Percentiles rank a stretch among this genome's conserved stretches.
Conservation (phyloP, 2,797 vertebrate species). For the Zonotrichia albicollis region DNA sequence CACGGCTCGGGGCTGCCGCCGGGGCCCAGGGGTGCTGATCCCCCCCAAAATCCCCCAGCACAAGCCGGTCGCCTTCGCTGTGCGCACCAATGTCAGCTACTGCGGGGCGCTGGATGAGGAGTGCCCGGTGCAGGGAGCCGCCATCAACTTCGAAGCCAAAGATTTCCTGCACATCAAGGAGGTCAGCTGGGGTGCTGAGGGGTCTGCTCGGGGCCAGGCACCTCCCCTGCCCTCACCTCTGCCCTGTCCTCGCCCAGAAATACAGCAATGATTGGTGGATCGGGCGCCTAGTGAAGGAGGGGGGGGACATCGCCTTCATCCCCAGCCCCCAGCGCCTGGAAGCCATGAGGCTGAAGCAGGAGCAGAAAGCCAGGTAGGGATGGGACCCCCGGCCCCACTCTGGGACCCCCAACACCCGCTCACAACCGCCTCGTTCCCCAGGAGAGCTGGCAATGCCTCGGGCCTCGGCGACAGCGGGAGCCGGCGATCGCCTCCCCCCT, state of each 20-base stretch:
- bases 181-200: slow-evolving; percentile 72
- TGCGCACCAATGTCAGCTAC: slow-evolving; percentile 97
- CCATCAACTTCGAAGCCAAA: slow-evolving; percentile 98
- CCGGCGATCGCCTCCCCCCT: slow-evolving; percentile 93
- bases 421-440: slow-evolving; percentile 62
- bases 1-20: fast-evolving
- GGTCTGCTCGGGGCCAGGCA: background rate
- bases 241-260: slow-evolving; percentile 74
- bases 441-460: slow-evolving; percentile 89
- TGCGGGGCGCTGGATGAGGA: slow-evolving; percentile 94
- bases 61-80: slow-evolving; percentile 95
- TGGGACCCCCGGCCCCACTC: background rate
- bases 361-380: slow-evolving; percentile 90
- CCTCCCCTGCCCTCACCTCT: background rate
- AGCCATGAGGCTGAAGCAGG: slow-evolving; percentile 93
- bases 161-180: slow-evolving; percentile 99
- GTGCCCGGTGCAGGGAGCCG: slow-evolving; percentile 94
- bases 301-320: slow-evolving; percentile 94
- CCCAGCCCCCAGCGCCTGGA: slow-evolving; percentile 94
- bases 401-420: fast-evolving
- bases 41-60: slow-evolving; percentile 71
- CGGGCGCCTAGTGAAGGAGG: slow-evolving; percentile 93
- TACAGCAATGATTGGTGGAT: slow-evolving; percentile 99
- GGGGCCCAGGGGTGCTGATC: background rate
- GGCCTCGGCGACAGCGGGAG: slow-evolving; percentile 91